A percentile compares a stretch with the other conserved stretches of the same genome.
phyloP scores from a whole-genome alignment of 30 jellyfish, hydroid and myxozoan species.

The Haliclystus octoradiatus region DNA sequence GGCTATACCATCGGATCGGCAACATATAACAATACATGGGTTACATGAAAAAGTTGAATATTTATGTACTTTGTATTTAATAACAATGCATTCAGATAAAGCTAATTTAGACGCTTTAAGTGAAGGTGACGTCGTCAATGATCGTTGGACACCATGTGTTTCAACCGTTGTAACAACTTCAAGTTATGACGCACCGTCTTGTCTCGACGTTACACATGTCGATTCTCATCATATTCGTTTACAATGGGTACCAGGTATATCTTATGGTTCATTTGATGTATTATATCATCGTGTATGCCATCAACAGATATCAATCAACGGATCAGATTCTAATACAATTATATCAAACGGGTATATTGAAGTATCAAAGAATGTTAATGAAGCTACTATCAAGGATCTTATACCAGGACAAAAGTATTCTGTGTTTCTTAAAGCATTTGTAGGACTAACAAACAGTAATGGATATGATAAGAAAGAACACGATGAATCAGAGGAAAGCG shows the following conservation, averaged over 20 bases:
- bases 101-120: conserved; percentile 11
- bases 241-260: not conserved
- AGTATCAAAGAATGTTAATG: not conserved
- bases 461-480: conserved; percentile 1
- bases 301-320: not conserved
- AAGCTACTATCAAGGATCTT: conserved; percentile 4
- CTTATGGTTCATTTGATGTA: not conserved
- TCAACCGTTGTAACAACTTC: conserved; percentile 32
- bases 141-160: conserved; percentile 41
- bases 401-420: conserved; percentile 21
- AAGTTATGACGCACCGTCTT: conserved; percentile 1
- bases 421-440: conserved; percentile 17
- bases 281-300: not conserved
- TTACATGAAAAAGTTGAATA: conserved; percentile 25
- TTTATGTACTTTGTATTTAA: conserved; percentile 13
- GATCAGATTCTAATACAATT: not conserved
- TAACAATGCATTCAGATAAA: conserved; percentile 33
- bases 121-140: conserved; percentile 1
- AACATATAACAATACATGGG: not conserved
- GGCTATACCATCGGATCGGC: not conserved
- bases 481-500: conserved; percentile 16
- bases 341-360: not conserved
- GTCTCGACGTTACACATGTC: not conserved
- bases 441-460: conserved; percentile 17
- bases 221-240: not conserved